These are phyloP conservation scores for Leguminivora glycinivorella DNA, from an alignment of 1,140 invertebrate species.

Conservation along the genomic window DNA sequence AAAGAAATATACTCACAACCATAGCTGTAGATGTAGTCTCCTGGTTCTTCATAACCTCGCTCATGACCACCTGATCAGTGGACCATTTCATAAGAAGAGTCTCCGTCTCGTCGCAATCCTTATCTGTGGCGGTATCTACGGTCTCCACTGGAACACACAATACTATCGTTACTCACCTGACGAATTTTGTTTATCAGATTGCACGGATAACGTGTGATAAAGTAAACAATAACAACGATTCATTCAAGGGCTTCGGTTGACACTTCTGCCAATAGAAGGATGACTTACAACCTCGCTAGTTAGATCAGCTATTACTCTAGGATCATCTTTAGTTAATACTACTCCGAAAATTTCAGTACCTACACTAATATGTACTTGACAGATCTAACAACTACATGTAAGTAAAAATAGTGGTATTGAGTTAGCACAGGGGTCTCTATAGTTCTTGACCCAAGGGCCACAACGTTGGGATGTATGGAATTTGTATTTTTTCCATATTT, in stretches of 20 bases:
- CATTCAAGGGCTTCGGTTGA: neutral
- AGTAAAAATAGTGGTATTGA: too few relatives aligned
- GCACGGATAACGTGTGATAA: conserved; percentile 13
- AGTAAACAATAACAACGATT: conserved; percentile 15
- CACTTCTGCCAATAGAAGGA: neutral
- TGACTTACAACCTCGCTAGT: too few relatives aligned
- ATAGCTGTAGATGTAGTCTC: conserved; percentile 70
- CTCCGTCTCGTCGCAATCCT: conserved; percentile 69
- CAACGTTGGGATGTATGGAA: too few relatives aligned
- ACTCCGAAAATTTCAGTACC: too few relatives aligned
- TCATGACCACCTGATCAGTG: conserved; percentile 74
- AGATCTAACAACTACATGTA: too few relatives aligned
- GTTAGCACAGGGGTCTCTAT: too few relatives aligned
- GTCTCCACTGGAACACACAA: conserved; percentile 67
- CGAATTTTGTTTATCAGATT: conserved; percentile 24
- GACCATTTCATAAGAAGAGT: conserved; percentile 72
- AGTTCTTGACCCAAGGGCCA: too few relatives aligned
- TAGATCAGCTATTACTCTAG: too few relatives aligned
- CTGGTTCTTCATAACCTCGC: conserved; percentile 71
- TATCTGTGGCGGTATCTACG: conserved; percentile 68
- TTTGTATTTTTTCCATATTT: too few relatives aligned
- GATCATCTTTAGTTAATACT: too few relatives aligned
- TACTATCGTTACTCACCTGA: conserved; percentile 15
- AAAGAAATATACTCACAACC: conserved; percentile 48
- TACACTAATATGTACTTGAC: too few relatives aligned